Evolutionary conservation across 2,888 invertebrate genomes (phyloP).

Genomic region (Merodon equestris): DNA sequence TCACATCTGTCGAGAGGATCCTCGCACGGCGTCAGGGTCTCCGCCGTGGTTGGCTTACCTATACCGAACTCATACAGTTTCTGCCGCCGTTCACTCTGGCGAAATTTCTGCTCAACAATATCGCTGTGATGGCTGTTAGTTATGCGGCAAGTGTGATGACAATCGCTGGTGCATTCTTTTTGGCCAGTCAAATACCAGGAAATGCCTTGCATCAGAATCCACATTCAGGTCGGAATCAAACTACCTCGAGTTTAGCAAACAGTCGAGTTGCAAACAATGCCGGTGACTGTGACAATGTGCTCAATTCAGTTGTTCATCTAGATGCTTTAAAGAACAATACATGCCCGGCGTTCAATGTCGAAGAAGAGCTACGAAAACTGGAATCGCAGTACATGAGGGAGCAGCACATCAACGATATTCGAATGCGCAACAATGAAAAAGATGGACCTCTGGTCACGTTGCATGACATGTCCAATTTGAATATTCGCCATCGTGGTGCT

Average conservation of each 20-base stretch:
- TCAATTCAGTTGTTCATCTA: constrained; percentile 41
- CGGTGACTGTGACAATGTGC: constrained; percentile 47
- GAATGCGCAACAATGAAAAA: constrained; percentile 71
- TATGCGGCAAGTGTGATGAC: constrained; percentile 78
- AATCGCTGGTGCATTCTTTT: constrained; percentile 79
- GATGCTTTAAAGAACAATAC: constrained; percentile 64
- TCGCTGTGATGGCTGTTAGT: constrained; percentile 76
- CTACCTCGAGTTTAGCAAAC: constrained; percentile 19
- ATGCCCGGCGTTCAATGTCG: constrained; percentile 73
- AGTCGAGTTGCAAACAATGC: constrained; percentile 35
- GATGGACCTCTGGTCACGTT: constrained; percentile 57
- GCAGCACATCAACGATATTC: constrained; percentile 71
- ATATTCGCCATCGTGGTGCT: constrained; percentile 51
- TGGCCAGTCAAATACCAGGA: constrained; percentile 80
- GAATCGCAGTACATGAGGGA: constrained; percentile 74
- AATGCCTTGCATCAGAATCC: constrained; percentile 75
- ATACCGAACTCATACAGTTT: constrained; percentile 85
- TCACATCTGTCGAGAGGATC: constrained; percentile 84
- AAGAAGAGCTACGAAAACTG: constrained; percentile 74
- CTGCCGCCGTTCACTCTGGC: constrained; percentile 76
- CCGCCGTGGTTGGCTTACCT: constrained; percentile 89
- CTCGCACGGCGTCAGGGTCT: constrained; percentile 87
- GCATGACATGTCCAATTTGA: constrained; percentile 39
- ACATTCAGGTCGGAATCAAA: constrained; percentile 53
- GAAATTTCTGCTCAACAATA: constrained; percentile 75